Conservation (phyloP, 92 coral and sea anemone species). For the Epizoanthus scotinus region DNA sequence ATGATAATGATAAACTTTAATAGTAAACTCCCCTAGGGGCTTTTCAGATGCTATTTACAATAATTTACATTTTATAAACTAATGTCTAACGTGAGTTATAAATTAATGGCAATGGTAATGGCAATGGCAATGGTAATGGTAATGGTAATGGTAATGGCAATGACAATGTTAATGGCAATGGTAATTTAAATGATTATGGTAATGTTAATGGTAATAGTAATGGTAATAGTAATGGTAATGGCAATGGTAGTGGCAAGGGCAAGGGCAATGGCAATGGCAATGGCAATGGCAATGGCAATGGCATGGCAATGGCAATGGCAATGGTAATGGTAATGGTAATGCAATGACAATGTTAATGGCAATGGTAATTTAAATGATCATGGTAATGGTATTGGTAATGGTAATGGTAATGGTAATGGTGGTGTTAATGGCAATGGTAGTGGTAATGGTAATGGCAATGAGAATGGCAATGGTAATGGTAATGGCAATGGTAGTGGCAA, state of each 20-base stretch:
- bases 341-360: background rate
- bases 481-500: background rate
- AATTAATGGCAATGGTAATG: background rate
- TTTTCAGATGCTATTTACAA: too few relatives aligned
- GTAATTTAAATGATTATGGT: background rate
- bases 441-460: background rate
- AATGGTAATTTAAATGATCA: too few relatives aligned
- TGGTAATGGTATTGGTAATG: slow-evolving; percentile 4
- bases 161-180: background rate
- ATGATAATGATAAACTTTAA: too few relatives aligned
- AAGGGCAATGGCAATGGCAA: background rate
- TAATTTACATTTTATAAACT: too few relatives aligned
- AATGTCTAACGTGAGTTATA: too few relatives aligned
- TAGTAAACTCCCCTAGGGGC: too few relatives aligned
- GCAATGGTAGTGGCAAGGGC: background rate
- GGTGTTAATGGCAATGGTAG: slow-evolving; percentile 4
- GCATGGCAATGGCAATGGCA: background rate
- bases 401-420: slow-evolving; percentile 4
- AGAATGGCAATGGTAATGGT: background rate
- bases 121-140: background rate
- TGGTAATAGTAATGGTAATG: background rate
- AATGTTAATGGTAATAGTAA: slow-evolving; percentile 3
- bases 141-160: background rate
- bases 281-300: background rate
- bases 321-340: slow-evolving; percentile 11